These are phyloP conservation scores for Isichthys henryi DNA, from an alignment of 2,113 vertebrate genomes.

Conservation along the genomic window DNA sequence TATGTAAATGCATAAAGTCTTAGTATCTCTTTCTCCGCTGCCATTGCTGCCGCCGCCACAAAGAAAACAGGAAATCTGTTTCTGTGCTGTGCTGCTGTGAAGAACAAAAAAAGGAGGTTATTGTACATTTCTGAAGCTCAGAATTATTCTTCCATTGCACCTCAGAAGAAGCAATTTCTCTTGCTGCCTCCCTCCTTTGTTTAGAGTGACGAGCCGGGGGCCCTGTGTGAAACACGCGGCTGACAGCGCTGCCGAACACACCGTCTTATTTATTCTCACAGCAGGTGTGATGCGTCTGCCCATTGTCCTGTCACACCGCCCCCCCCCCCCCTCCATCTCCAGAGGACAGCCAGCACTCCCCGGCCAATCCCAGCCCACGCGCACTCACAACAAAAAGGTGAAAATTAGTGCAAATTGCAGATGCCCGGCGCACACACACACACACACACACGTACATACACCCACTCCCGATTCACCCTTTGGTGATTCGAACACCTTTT, in stretches of 20 bases:
- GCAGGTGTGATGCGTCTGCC: constrained; percentile 56
- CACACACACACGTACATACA: neutral
- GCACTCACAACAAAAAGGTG: constrained; percentile 68
- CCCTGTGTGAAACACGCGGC: constrained; percentile 59
- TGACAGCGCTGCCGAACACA: constrained; percentile 56
- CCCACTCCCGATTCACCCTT: constrained; percentile 18
- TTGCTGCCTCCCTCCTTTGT: constrained; percentile 49
- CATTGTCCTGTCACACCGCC: constrained; percentile 58
- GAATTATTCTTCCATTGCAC: constrained; percentile 41
- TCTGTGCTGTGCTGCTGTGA: constrained; percentile 24
- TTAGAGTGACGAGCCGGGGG: constrained; percentile 45
- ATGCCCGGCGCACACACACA: constrained; percentile 46
- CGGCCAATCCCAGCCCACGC: constrained; percentile 58
- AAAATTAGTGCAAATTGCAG: constrained; percentile 74
- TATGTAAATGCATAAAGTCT: neutral
- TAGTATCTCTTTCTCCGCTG: neutral
- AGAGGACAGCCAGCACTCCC: constrained; percentile 36
- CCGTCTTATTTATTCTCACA: constrained; percentile 67
- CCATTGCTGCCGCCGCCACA: neutral
- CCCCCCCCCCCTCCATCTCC: constrained; percentile 38
- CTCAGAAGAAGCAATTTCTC: constrained; percentile 39
- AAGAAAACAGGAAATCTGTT: constrained; percentile 22
- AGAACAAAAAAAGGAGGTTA: constrained; percentile 37
- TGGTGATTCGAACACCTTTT: constrained; percentile 50
- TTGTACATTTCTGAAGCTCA: constrained; percentile 32